Conservation (phyloP, 2,113 vertebrate genomes). For the Notiomystis cincta region DNA sequence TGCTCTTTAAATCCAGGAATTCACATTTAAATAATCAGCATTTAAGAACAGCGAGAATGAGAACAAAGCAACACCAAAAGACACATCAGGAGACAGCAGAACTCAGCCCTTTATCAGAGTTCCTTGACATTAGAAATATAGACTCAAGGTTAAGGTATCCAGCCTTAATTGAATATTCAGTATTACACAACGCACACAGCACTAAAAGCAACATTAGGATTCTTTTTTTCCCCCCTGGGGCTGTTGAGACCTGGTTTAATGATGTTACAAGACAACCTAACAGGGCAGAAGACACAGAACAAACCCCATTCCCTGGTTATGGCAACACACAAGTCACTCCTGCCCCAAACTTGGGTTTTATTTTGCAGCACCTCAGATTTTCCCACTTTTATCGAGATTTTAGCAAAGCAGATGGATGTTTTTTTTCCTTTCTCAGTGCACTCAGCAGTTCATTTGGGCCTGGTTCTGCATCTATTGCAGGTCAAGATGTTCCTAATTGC, state of each 20-base stretch:
- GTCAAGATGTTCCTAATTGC: neutral
- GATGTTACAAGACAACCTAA: neutral
- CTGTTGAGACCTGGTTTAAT: neutral
- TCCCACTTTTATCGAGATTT: neutral
- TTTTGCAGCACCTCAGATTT: neutral
- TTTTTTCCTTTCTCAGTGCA: neutral
- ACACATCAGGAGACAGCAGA: neutral
- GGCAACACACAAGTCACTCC: neutral
- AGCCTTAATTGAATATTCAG: neutral
- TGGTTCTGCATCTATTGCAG: neutral
- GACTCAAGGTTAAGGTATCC: neutral
- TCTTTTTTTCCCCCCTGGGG: neutral
- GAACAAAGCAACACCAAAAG: neutral
- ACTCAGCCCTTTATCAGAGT: neutral
- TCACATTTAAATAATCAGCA: neutral
- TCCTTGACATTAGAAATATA: neutral
- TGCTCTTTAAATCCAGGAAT: neutral
- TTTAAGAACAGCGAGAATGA: neutral
- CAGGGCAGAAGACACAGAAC: neutral
- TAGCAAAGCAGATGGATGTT: neutral
- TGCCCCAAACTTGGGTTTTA: neutral
- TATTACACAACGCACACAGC: neutral
- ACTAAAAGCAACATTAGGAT: neutral
- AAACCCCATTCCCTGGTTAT: neutral
- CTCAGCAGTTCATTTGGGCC: neutral